Evolutionary conservation across 2,113 vertebrate species (phyloP).

Genomic region (Tamias sibiricus): DNA sequence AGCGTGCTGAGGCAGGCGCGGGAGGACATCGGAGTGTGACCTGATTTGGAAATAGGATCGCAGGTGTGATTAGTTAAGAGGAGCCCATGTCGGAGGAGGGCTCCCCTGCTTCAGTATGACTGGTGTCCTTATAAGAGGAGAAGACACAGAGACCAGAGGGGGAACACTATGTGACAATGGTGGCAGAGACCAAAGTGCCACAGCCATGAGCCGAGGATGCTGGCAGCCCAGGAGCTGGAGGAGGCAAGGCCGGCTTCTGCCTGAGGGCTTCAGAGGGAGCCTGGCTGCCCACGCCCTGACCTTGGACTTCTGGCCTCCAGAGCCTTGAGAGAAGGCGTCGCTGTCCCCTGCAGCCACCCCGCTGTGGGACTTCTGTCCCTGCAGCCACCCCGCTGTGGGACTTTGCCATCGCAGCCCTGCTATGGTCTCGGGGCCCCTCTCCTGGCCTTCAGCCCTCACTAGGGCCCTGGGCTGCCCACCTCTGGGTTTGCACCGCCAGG

Average conservation of each 20-base stretch:
- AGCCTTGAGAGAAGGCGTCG: background rate
- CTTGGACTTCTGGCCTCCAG: background rate
- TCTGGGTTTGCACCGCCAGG: background rate
- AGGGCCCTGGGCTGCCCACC: background rate
- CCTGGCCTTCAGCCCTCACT: too few species aligned
- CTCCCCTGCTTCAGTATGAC: too few species aligned
- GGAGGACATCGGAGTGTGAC: background rate
- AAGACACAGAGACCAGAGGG: too few species aligned
- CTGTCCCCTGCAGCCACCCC: rapidly evolving
- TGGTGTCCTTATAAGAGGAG: background rate
- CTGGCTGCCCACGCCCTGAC: background rate
- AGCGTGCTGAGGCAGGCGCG: background rate
- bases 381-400: rapidly evolving
- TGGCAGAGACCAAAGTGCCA: background rate
- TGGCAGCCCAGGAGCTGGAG: background rate
- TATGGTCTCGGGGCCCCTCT: rapidly evolving
- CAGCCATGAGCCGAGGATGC: background rate
- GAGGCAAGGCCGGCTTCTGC: background rate
- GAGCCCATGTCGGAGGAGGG: background rate
- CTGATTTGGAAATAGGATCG: background rate
- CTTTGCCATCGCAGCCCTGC: rapidly evolving
- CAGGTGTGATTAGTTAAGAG: background rate
- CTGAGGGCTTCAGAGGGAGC: too few species aligned
- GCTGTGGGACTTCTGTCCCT: too few species aligned
- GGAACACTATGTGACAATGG: rapidly evolving